Evolutionary conservation across 2,888 invertebrate genomes (phyloP), one percentile per base, ranked within the genome.

Genomic region (Tuta absoluta): DNA sequence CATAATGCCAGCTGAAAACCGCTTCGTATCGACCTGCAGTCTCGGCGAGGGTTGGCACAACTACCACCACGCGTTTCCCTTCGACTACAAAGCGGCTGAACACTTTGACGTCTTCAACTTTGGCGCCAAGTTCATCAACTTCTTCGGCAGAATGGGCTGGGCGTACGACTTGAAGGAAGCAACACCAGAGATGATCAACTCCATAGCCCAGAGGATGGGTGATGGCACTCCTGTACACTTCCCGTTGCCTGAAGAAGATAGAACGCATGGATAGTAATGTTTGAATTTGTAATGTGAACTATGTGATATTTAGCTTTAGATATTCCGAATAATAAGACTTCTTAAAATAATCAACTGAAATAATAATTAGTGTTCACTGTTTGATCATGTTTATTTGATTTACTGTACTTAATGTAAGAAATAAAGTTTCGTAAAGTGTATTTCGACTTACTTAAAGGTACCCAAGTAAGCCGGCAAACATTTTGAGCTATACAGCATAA

Each of bases 11-110:
- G 91, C 93, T 0, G 95, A 95, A 76, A 94, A 94, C 71, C 82
- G 88, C n/a, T 87, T 93, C 61, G 95, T 95, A 0, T 90, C 94
- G 0, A 86, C 93, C 0, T 86, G 93, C 62, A 93, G 94, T 0
- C 78, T 92, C 0, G 94, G 94, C 0, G 94, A 95, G 78, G 95
- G 95, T 2, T 96, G 95, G 94, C 95, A 96, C 82, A 95, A 95
- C 81, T 96, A 95, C 80, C 95, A 96, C 76, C 96, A 96, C 79
- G 93, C 93, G 0, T 96, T 95, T 76, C 95, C 96, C 1, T 94
- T 93, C 84, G 93, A 93, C 76, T 93, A 93, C 79, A 92, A 93
- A 71, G 93, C 93, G 0, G 91, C 93, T 1, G 93, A 93, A 71
- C 90, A 92, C 61, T 93, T 92, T 63, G 87, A 92, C 62, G 70